Evolutionary conservation across 2,888 invertebrate species (phyloP).

Genomic region (Allolobophora icterica): DNA sequence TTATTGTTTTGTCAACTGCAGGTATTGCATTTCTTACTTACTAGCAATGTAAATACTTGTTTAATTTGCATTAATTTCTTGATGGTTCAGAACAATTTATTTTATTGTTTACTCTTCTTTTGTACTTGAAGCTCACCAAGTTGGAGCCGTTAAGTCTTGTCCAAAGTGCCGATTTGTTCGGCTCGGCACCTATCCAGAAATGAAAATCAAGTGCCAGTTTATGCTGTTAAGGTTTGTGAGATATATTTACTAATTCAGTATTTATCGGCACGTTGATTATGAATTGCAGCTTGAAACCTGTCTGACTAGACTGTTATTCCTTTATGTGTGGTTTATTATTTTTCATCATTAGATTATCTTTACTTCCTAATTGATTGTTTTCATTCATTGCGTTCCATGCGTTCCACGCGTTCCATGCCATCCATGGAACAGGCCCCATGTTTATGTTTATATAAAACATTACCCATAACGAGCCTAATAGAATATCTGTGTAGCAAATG

Average conservation of each 20-base stretch:
- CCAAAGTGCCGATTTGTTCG: background rate
- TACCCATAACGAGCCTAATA: too few species aligned
- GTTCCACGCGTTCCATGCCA: too few species aligned
- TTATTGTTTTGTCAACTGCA: background rate
- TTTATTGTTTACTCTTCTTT: background rate
- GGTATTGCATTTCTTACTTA: background rate
- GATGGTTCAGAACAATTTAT: background rate
- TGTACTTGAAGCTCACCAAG: background rate
- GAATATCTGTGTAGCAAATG: too few species aligned
- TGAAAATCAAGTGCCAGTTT: background rate
- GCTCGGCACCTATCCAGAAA: background rate
- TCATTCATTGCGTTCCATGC: too few species aligned
- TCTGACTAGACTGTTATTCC: background rate
- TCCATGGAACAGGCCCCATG: too few species aligned
- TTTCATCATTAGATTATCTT: background rate
- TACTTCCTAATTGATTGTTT: too few species aligned
- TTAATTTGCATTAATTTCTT: too few species aligned
- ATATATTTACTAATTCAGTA: background rate
- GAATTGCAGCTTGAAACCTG: background rate
- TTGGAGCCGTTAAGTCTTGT: background rate
- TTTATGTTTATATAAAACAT: too few species aligned
- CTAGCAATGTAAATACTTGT: background rate
- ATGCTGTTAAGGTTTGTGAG: constrained; percentile 9
- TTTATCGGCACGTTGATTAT: background rate
- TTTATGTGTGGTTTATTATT: background rate